A percentile compares a stretch with the other conserved stretches of the same genome.
Conservation (phyloP, 2,888 invertebrate genomes). For the Epiblema foenella region DNA sequence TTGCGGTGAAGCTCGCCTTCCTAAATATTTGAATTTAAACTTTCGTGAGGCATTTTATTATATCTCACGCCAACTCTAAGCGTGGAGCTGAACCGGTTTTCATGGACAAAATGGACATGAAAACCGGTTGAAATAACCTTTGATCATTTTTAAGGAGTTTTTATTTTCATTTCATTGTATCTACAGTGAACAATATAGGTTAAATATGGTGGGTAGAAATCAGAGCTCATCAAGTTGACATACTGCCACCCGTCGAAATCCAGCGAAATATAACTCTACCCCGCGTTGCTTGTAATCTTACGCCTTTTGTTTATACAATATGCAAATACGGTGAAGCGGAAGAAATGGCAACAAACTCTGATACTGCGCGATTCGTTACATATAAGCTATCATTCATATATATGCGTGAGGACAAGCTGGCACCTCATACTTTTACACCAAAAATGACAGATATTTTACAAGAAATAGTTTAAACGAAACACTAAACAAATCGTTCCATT, state of each 20-base stretch:
- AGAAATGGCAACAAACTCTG: constrained; percentile 64
- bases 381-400: constrained; percentile 49
- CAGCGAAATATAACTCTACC: constrained; percentile 70
- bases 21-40: no score
- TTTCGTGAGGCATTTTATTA: no score
- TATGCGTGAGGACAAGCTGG: constrained; percentile 36
- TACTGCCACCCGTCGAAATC: constrained; percentile 54
- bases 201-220: constrained; percentile 21
- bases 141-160: no score
- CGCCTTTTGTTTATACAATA: constrained; percentile 69
- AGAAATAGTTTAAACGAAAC: background rate
- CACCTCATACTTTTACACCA: background rate
- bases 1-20: constrained; percentile 53
- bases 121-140: no score
- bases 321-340: constrained; percentile 71
- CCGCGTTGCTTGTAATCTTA: constrained; percentile 74
- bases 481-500: no score
- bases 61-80: no score
- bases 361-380: constrained; percentile 50
- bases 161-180: background rate
- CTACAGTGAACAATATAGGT: background rate
- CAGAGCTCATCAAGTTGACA: constrained; percentile 45
- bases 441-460: background rate
- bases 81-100: no score
- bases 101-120: no score